These are phyloP conservation scores for Hirundo rustica DNA, from an alignment of 2,797 vertebrate species.

Conservation along the genomic window DNA sequence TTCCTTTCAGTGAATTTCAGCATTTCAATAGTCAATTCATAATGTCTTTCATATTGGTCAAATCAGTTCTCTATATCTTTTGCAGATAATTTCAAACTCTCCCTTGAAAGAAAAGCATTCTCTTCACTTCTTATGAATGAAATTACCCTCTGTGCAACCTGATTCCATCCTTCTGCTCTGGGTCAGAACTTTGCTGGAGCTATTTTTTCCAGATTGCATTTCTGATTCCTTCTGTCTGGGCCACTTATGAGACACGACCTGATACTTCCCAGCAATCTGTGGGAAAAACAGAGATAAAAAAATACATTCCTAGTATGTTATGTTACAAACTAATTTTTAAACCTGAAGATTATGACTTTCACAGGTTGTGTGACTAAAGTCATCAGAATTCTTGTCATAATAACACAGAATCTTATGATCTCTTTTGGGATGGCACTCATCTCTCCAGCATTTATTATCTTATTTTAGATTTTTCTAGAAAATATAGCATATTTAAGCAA, in stretches of 20 bases:
- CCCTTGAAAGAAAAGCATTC: background rate
- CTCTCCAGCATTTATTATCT: background rate
- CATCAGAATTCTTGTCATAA: background rate
- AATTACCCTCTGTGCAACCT: background rate
- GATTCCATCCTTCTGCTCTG: background rate
- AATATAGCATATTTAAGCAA: background rate
- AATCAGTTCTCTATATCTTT: background rate
- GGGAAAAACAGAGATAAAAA: background rate
- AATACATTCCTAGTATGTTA: background rate
- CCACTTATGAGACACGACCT: background rate
- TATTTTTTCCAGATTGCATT: background rate
- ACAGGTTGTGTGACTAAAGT: background rate
- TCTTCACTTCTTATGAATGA: background rate
- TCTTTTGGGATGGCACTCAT: background rate
- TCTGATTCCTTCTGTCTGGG: background rate
- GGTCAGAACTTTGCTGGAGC: background rate
- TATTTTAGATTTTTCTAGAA: background rate
- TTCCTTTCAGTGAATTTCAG: background rate
- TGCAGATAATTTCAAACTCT: background rate
- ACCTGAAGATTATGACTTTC: background rate
- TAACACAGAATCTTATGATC: background rate
- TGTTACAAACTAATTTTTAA: background rate
- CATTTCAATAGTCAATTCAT: background rate
- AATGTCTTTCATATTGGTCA: background rate
- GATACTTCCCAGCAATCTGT: background rate